A percentile compares a stretch with the other conserved stretches of the same genome.
These are phyloP conservation scores for Ctena decussata DNA, from an alignment of 2,888 invertebrate species.

Conservation along the genomic window DNA sequence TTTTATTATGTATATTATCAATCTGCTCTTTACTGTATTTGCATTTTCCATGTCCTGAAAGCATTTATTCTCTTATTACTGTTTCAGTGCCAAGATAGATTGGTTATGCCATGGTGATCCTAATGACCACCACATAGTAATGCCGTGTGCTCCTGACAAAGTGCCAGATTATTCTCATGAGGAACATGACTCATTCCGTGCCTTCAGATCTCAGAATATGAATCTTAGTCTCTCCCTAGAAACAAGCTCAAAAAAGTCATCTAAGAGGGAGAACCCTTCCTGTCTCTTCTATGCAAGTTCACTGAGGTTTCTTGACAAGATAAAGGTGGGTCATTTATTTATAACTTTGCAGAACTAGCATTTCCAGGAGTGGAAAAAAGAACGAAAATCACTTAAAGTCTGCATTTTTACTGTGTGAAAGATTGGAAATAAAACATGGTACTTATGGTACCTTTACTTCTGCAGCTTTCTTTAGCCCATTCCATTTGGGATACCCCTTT, in stretches of 20 bases:
- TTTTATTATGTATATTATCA: too few species aligned
- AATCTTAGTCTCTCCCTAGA: conserved; percentile 93
- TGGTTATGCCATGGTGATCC: conserved; percentile 98
- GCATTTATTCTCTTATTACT: neutral
- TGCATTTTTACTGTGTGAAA: too few species aligned
- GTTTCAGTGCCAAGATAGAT: conserved; percentile 91
- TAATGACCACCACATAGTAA: conserved; percentile 97
- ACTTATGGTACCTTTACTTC: too few species aligned
- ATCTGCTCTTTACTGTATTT: too few species aligned
- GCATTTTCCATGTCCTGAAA: too few species aligned
- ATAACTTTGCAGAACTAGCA: too few species aligned
- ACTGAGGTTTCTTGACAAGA: conserved; percentile 97
- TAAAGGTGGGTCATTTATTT: conserved; percentile 91
- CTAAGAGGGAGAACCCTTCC: conserved; percentile 87
- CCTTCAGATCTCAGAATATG: conserved; percentile 95
- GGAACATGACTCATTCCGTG: conserved; percentile 98
- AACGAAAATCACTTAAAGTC: too few species aligned
- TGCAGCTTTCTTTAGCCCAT: too few species aligned
- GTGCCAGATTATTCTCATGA: conserved; percentile 92
- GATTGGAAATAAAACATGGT: too few species aligned
- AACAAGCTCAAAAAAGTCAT: conserved; percentile 88
- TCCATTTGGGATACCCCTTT: too few species aligned
- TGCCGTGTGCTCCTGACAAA: conserved; percentile 98
- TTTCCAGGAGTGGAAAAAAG: too few species aligned
- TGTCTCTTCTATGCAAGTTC: conserved; percentile 96